Base-by-base conservation (phyloP, 2,113 vertebrate genomes). In the Azemiops feae region DNA sequence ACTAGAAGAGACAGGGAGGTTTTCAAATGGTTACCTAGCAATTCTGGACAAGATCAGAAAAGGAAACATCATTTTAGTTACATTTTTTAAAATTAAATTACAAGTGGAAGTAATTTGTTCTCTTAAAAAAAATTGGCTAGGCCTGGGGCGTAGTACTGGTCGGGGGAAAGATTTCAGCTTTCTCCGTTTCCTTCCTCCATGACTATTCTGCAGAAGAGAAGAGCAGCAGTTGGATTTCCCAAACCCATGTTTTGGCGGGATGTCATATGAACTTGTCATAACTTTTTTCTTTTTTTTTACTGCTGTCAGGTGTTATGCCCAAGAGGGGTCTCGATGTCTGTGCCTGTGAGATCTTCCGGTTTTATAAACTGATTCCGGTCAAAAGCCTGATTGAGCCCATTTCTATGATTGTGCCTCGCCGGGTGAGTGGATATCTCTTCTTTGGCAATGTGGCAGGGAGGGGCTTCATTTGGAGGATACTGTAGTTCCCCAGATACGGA, bases 321-420 rank as follows among this genome's bases (percentile, higher is more conserved):
- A 99, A 99, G 97, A 98, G 99, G 95, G 99, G 99, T 50, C 97
- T 99, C 81, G 98, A 99, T 18, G 98, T 99, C 91, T 98, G 97
- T 91, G 97, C 98, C 93, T 99, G 99, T 22, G 99, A 99, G 97
- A 98, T 99, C 95, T 99, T 99, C 98, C 98, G 98, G 96, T 99
- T 99, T 97, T 99, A 99, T 97, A 99, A 98, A 93, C 96, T 99
- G 93, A 98, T 99, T 93, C 98, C 99, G 91, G 96, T 97, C 95
- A 99, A 99, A 97, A 97, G 97, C 92, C 96, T 99, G 93, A 98
- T 99, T 1, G 98, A 99, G 94, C 99, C 99, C 0, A 23, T 99
- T 54, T 98, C 99, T 88, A 99, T 99, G 99, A 99, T 99, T 57
- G 99, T 99, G 16, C 99, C 99, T 91, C 98, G 99, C 92, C 97